Evolutionary conservation across 2,888 invertebrate species (phyloP).

Genomic region (Gastracanthus pulcherrimus): DNA sequence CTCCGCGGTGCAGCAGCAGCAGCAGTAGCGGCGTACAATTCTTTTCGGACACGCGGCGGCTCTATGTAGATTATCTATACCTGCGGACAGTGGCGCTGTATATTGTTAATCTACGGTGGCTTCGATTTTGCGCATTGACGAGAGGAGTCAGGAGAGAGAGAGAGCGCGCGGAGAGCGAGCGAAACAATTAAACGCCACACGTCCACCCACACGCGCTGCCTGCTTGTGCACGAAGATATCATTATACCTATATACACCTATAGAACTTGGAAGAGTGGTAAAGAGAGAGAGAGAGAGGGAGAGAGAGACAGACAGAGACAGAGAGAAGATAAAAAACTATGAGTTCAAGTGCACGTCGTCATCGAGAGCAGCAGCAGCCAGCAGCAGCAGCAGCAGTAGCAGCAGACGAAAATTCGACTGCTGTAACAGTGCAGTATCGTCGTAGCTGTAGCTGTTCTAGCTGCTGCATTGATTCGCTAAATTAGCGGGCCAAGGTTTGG

Average conservation of each 20-base stretch:
- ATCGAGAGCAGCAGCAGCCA: neutral
- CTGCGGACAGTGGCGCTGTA: neutral
- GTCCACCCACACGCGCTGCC: too few relatives aligned
- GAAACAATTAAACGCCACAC: too few relatives aligned
- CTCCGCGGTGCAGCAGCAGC: too few relatives aligned
- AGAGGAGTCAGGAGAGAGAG: neutral
- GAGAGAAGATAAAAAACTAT: conserved; percentile 5
- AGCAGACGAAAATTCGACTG: conserved; percentile 20
- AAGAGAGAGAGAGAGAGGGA: neutral
- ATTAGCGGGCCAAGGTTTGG: conserved; percentile 46
- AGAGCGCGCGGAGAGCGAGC: neutral
- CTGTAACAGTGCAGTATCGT: neutral
- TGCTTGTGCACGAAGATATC: too few relatives aligned
- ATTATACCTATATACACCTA: too few relatives aligned
- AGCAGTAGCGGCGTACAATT: too few relatives aligned
- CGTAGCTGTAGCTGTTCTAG: neutral
- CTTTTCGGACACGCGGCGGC: too few relatives aligned
- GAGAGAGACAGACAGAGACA: neutral
- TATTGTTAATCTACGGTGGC: neutral
- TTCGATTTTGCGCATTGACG: conserved; percentile 43
- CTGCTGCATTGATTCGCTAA: conserved; percentile 25
- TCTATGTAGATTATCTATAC: too few relatives aligned
- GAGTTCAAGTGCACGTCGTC: conserved; percentile 39
- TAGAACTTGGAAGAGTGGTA: too few relatives aligned
- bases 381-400: neutral